These are phyloP conservation scores for Apodemus speciosus DNA, from an alignment of 2,113 vertebrate species.

Conservation along the genomic window DNA sequence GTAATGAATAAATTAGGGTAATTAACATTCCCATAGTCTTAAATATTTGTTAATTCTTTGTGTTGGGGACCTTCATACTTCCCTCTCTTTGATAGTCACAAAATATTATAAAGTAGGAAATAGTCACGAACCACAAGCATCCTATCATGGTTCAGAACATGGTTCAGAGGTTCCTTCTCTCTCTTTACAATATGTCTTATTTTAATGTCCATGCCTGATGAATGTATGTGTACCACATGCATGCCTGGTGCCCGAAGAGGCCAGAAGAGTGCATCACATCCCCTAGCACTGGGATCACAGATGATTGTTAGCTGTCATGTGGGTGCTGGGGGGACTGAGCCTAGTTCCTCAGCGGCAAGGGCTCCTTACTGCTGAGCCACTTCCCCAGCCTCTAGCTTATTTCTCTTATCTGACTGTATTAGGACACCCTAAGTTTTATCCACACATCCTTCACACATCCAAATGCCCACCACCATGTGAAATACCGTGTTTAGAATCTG, in stretches of 20 bases:
- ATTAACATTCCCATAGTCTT: background rate
- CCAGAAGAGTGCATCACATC: background rate
- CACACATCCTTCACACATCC: background rate
- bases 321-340: background rate
- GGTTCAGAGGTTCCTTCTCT: background rate
- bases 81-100: background rate
- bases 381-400: background rate
- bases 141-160: background rate
- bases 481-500: background rate
- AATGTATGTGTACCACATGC: too few relatives aligned
- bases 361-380: background rate
- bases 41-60: background rate
- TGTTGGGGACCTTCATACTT: background rate
- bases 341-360: too few relatives aligned
- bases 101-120: background rate
- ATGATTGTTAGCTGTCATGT: background rate
- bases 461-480: background rate
- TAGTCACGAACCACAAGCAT: background rate
- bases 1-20: background rate
- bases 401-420: background rate
- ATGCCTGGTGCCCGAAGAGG: background rate
- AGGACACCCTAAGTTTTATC: background rate
- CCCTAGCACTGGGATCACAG: background rate
- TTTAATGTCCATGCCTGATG: background rate
- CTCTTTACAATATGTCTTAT: background rate